Base-by-base conservation (phyloP, 2,888 invertebrate genomes). In the Drosophila limbata region DNA sequence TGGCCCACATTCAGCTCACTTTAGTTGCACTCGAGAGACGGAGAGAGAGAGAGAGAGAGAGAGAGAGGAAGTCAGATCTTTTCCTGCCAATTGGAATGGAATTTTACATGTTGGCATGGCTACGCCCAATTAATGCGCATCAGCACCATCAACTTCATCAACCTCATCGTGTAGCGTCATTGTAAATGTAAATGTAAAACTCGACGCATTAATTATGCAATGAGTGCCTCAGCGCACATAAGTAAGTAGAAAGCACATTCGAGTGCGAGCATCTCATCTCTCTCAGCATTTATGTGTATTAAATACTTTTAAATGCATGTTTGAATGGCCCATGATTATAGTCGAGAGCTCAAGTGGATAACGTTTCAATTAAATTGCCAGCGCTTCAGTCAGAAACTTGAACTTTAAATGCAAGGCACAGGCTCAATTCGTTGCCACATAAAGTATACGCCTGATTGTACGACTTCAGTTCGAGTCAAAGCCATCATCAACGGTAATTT, bases 201-300 rank as follows among this genome's bases (percentile, higher is more conserved):
- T 67, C 77, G 57, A 62, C 51, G 74, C 74, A 88, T 89, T 88
- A 88, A 84, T 84, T 89, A 84, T 85, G 77, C 83, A 86, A 66
- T 57, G 51, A 74, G 64, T 68, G 57, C 65, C 42, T 57, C 39
- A 47, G 44, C 47, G 25, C 25, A 37, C 47, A 37, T 57, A 47
- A 10, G 11, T 44, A 42, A 21, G 42, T 57, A 17, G 45, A 33
- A 37, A 52, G 52, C 28, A 52, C 52, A 52, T 28, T 28, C 40
- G 8, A 47, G 31, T 60, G 35, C 33, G 15, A 28, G 40, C 44
- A 40, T 42, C 33, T 50, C 50, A 19, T 8, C 33, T 50, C 50
- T 19, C 19, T 50, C 51, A 28, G 48, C 67, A 79, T 79, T 75
- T 79, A 79, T 79, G 76, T 76, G 75, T 65, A 79, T 79, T 76